Evolutionary conservation across 2,888 invertebrate species (phyloP).

Genomic region (Chrysina gloriosa): DNA sequence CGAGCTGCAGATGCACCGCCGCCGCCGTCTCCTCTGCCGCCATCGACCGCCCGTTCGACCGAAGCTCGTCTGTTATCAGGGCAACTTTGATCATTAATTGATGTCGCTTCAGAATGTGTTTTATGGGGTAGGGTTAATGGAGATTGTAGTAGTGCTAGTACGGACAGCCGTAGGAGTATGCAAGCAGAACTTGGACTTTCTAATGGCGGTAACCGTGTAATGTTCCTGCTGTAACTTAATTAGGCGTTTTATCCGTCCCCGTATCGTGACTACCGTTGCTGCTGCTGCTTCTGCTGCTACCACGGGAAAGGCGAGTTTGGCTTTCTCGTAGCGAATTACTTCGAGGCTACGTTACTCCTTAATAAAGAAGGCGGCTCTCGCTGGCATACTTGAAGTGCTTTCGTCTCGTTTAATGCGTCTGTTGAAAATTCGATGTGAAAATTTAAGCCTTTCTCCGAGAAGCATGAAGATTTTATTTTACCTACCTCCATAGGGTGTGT

Average conservation of each 20-base stretch:
- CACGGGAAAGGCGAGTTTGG: neutral
- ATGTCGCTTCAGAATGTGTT: slow-evolving; percentile 53
- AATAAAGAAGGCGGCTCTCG: no score
- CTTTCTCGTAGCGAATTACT: neutral
- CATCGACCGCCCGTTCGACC: slow-evolving; percentile 40
- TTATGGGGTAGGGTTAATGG: slow-evolving; percentile 52
- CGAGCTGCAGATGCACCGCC: slow-evolving; percentile 25
- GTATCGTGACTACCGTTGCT: neutral
- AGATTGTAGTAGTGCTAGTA: slow-evolving; percentile 45
- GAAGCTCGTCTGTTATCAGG: slow-evolving; percentile 53
- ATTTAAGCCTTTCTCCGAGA: no score
- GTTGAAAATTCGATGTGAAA: no score
- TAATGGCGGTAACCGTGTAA: slow-evolving; percentile 44
- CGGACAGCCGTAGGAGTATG: neutral
- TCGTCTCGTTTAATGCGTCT: no score
- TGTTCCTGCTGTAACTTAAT: slow-evolving; percentile 51
- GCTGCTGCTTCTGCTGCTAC: no score
- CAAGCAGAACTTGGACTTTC: slow-evolving; percentile 44
- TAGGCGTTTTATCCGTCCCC: slow-evolving; percentile 49
- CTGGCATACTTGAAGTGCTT: no score
- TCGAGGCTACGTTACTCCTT: no score
- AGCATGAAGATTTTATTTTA: no score
- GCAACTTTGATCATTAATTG: slow-evolving; percentile 57
- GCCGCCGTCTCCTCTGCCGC: slow-evolving; percentile 38
- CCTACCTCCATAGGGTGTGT: no score